phyloP scores from a whole-genome alignment of 2,888 invertebrate genomes.

The Myathropa florea region DNA sequence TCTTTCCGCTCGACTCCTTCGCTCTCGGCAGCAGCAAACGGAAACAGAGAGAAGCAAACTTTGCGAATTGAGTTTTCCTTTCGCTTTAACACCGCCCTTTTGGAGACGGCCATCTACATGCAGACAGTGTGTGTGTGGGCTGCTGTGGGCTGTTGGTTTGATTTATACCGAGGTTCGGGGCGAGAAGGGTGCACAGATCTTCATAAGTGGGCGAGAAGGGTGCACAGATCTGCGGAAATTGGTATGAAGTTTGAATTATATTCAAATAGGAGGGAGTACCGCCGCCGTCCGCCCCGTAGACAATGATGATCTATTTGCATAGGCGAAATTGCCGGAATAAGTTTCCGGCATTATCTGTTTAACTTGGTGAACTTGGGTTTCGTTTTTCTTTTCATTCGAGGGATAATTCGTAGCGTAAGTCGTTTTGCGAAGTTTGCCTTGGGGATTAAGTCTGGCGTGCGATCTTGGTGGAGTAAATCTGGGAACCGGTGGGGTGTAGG shows the following conservation, averaged over 20 bases:
- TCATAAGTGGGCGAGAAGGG: neutral
- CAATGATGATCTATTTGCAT: slow-evolving; percentile 60
- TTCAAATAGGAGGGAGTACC: slow-evolving; percentile 34
- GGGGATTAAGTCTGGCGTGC: slow-evolving; percentile 20
- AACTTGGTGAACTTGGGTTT: slow-evolving; percentile 55
- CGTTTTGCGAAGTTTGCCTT: slow-evolving; percentile 36
- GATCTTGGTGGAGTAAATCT: neutral
- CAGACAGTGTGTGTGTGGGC: neutral
- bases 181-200: neutral
- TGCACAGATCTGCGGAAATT: slow-evolving; percentile 7
- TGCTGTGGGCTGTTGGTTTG: slow-evolving; percentile 21
- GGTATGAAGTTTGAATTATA: slow-evolving; percentile 44
- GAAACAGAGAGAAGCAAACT: slow-evolving; percentile 76
- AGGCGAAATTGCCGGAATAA: slow-evolving; percentile 61
- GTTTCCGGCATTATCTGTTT: slow-evolving; percentile 61
- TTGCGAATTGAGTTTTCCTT: slow-evolving; percentile 77
- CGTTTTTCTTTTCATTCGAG: slow-evolving; percentile 1
- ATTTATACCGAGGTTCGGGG: slow-evolving; percentile 46
- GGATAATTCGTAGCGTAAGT: slow-evolving; percentile 31
- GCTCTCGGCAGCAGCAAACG: slow-evolving; percentile 48
- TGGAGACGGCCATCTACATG: neutral
- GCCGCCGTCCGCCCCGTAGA: neutral
- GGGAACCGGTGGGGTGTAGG: neutral
- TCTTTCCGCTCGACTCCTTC: slow-evolving; percentile 51
- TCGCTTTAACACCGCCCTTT: slow-evolving; percentile 51